Conservation (phyloP, 2,797 vertebrate species). For the Onychomys leucogaster region DNA sequence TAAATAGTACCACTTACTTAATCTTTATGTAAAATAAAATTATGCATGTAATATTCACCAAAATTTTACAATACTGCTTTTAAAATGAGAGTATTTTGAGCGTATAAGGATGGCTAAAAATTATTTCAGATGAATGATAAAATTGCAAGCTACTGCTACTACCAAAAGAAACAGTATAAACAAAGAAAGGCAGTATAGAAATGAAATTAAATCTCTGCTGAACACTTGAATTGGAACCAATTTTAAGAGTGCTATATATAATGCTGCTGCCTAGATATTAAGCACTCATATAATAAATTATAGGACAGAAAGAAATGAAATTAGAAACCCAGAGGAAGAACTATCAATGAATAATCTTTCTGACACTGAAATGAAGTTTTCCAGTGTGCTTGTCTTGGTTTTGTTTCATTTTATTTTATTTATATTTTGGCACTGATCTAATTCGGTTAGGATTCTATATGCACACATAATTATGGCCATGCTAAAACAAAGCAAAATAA, state of each 20-base stretch:
- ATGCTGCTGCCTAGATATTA: not conserved
- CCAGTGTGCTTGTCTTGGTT: not conserved
- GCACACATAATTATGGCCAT: not conserved
- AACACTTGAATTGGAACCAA: not conserved
- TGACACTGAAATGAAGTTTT: not conserved
- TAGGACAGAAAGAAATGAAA: not conserved
- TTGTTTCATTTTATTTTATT: not conserved
- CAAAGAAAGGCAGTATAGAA: not conserved
- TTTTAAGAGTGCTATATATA: not conserved
- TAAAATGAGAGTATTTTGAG: not conserved
- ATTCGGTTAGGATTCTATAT: not conserved
- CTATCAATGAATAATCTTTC: not conserved
- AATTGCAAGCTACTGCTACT: not conserved
- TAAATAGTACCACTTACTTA: not conserved
- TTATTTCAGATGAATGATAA: not conserved
- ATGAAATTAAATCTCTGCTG: not conserved
- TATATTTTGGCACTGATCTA: not conserved
- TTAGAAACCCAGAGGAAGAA: not conserved
- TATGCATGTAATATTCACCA: not conserved
- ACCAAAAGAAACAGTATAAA: not conserved
- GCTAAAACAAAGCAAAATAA: not conserved
- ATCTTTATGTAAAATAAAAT: not conserved
- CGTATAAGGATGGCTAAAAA: not conserved
- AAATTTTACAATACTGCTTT: not conserved
- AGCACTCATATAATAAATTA: not conserved